phyloP scores from a whole-genome alignment of 2,797 vertebrate genomes.

The Botia almorhae region DNA sequence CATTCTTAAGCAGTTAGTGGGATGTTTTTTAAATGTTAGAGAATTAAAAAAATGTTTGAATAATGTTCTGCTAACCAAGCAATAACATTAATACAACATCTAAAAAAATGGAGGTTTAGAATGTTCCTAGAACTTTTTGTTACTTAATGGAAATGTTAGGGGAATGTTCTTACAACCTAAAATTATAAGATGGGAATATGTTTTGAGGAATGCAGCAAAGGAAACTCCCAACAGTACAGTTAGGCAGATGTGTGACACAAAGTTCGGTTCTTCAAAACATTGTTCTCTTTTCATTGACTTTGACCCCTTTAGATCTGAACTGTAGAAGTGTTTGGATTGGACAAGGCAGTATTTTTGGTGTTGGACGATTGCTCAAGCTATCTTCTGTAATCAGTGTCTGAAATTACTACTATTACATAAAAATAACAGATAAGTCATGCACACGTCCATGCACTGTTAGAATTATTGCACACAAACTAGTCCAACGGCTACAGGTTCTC shows the following conservation, averaged over 20 bases:
- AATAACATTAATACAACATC: no score
- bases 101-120: no score
- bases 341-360: neutral
- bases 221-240: constrained; percentile 19
- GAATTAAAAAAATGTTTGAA: no score
- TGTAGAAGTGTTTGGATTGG: neutral
- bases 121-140: no score
- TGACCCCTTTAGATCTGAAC: neutral
- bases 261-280: neutral
- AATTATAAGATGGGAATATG: neutral
- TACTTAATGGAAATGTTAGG: neutral
- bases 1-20: no score
- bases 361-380: neutral
- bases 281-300: neutral
- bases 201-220: constrained; percentile 45
- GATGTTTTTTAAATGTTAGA: no score
- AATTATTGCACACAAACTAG: neutral
- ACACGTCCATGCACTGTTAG: neutral
- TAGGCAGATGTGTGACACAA: constrained; percentile 11
- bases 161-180: neutral
- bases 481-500: neutral
- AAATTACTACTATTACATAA: neutral
- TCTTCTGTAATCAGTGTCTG: neutral
- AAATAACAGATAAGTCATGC: neutral
- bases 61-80: no score